phyloP scores from a whole-genome alignment of 2,888 invertebrate species.

The Diarsia dahlii region DNA sequence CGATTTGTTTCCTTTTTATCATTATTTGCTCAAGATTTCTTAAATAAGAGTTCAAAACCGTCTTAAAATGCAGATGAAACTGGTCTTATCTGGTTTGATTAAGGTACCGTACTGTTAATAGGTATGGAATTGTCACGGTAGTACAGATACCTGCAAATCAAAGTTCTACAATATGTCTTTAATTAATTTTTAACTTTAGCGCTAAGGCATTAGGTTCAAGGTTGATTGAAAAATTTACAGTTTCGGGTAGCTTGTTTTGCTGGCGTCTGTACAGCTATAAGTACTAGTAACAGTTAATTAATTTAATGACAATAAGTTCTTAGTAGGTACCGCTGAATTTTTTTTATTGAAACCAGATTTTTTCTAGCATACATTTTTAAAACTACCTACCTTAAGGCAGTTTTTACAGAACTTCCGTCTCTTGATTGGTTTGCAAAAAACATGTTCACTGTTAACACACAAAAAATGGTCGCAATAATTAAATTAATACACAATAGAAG shows the following conservation, averaged over 20 bases:
- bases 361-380: neutral
- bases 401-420: constrained; percentile 15
- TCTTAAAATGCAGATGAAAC: neutral
- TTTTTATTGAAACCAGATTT: too few species aligned
- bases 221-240: too few species aligned
- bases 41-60: neutral
- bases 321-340: neutral
- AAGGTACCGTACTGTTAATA: neutral
- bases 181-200: too few species aligned
- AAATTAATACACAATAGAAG: constrained; percentile 1
- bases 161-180: neutral
- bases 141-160: neutral
- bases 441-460: constrained; percentile 1
- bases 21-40: neutral
- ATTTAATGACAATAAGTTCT: constrained; percentile 14
- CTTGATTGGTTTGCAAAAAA: constrained; percentile 15
- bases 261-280: constrained; percentile 5
- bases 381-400: constrained; percentile 15
- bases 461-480: constrained; percentile 14
- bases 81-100: neutral
- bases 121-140: neutral
- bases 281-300: constrained; percentile 19
- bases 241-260: too few species aligned
- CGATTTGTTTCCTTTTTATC: constrained; percentile 1
- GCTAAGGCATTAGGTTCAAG: too few species aligned